Base-by-base conservation (phyloP, 30 jellyfish, hydroid and myxozoan genomes). In the Sanderia malayensis region DNA sequence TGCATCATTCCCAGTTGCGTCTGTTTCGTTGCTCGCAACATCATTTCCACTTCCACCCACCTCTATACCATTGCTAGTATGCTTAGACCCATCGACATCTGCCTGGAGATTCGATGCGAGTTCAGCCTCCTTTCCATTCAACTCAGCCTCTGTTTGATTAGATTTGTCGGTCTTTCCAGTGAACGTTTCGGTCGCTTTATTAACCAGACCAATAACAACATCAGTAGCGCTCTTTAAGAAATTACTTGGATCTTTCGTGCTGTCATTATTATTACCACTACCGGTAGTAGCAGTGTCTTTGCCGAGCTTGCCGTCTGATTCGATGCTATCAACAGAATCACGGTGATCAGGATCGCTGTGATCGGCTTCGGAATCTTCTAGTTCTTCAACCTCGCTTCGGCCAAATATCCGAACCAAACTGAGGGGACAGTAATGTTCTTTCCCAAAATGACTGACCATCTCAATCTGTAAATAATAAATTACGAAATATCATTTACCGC, bases 381-480 rank as follows among this genome's bases (percentile, higher is more conserved):
- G 53, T 57, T 83, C 94, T 34, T 94, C 99, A n/a, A 94, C 95
- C 69, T 86, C 97, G 58, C 98, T 86, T 33, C 86, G 76, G 18
- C 99, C 99, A 78, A 74, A 94, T 0, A 94, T 96, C 1, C 97
- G 92, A n/a, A 94, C 84, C 78, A 88, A 71, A 67, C 97, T 94
- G 59, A 94, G 46, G 20, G 99, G 96, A 46, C 99, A 94, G 86
- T 94, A 94, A 70, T 87, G 99, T 67, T 94, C 99, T n/a, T 74
- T 82, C 13, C 96, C 99, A 77, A 69, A 77, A 49, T 94, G 94
- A 15, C 90, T 73, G 59, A 66, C 57, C 74, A 94, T 70, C 62
- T 87, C 97, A 71, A 94, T 53, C 64, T 49, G 24, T 2, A 31
- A 27, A 17, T 2, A 25, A 60, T 2, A 60, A 60, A 60, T 19